Evolutionary conservation across 2,888 invertebrate species (phyloP), one percentile per base, ranked within the genome.

Genomic region (Drosophila subsilvestris): DNA sequence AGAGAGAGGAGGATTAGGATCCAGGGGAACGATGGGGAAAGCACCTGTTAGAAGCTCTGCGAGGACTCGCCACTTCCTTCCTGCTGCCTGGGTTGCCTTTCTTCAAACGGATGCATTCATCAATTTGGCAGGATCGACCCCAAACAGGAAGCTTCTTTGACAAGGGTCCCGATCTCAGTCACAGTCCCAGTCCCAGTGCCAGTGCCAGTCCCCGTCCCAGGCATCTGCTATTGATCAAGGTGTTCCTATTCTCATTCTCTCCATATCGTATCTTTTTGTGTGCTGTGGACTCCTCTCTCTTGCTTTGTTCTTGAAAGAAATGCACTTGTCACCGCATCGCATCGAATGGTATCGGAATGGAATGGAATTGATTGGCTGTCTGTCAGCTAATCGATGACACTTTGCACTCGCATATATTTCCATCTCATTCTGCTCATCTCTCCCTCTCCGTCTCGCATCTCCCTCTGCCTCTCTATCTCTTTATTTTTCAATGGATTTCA

Each of bases 71-170:
- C 54, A 65, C 63, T 71, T 62, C 80, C 78, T 85, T 86, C 74
- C 81, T 79, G 17, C 27, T 37, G 20, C 20, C 20, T 20, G 20
- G 37, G 14, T 6, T 37, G 14, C 14, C 37, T 74, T 68, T 61
- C 65, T 62, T 88, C 88, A 88, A 85, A 85, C 89, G 88, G 88
- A 88, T 89, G 90, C 89, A 88, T 90, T 78, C 88, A 88, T 90
- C 89, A 88, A 89, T 86, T 88, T 90, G 87, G 82, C 79, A 62
- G 54, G 53, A 55, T 53, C 51, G 25, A 37, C 37, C 37, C 37
- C 53, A 50, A 57, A 67, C 63, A 70, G 53, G 71, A 65, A 65
- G 74, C 74, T 57, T 50, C 50, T 68, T 80, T 88, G 85, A 88
- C 85, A 81, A 86, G 88, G 85, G 66, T 67, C 48, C 55, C 49